A percentile compares a stretch with the other conserved stretches of the same genome.
Conservation (phyloP, 2,113 vertebrate species). For the Mus musculus region GRCm39 chr1:53510501-53511000, state of each 20-base stretch:
- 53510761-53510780: neutral
- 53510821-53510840: neutral
- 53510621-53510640: neutral
- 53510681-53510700: neutral
- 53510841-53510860: neutral
- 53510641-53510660: neutral
- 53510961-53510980: neutral
- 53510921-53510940: neutral
- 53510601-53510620: neutral
- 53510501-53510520: neutral
- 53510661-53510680: neutral
- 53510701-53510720: neutral
- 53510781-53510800: neutral
- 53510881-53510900: neutral
- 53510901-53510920: neutral
- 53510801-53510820: neutral
- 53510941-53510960: neutral
- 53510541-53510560: neutral
- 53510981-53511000: neutral
- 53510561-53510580: neutral
- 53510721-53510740: neutral
- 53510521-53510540: neutral
- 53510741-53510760: neutral
- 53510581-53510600: neutral
- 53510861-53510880: neutral